Conservation (phyloP, 2,888 invertebrate species). For the Drosophila histrio region DNA sequence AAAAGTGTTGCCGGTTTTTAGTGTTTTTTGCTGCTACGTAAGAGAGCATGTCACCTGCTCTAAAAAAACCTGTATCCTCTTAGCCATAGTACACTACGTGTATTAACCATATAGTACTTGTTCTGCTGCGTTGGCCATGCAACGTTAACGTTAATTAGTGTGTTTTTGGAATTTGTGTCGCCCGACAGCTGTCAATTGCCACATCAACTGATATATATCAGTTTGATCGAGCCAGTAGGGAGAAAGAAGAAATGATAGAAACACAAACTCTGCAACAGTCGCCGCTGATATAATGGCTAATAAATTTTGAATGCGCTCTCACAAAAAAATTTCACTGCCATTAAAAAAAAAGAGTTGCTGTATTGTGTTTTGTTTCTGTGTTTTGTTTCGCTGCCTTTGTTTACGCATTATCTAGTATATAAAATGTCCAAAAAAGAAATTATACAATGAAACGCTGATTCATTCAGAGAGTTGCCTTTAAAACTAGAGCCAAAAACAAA, state of each 20-base stretch:
- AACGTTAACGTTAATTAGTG: slow-evolving; percentile 47
- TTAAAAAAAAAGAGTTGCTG: slow-evolving; percentile 64
- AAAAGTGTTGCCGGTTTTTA: slow-evolving; percentile 27
- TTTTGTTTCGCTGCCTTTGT: slow-evolving; percentile 26
- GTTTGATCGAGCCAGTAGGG: neutral
- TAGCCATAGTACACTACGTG: slow-evolving; percentile 8
- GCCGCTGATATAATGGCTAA: slow-evolving; percentile 48
- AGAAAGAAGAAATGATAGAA: neutral
- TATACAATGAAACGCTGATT: slow-evolving; percentile 27
- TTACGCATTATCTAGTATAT: slow-evolving; percentile 17
- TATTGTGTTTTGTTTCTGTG: slow-evolving; percentile 37
- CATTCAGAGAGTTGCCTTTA: slow-evolving; percentile 8
- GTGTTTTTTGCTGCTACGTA: neutral
- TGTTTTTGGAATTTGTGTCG: slow-evolving; percentile 28
- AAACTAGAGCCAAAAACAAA: no score
- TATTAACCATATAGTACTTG: slow-evolving; percentile 34
- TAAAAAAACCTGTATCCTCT: slow-evolving; percentile 31
- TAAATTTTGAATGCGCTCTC: slow-evolving; percentile 57
- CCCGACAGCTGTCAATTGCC: slow-evolving; percentile 31
- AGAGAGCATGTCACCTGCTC: slow-evolving; percentile 58
- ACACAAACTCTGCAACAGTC: neutral
- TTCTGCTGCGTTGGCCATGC: slow-evolving; percentile 70
- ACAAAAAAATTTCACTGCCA: slow-evolving; percentile 71
- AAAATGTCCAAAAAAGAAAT: slow-evolving; percentile 45
- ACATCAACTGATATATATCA: slow-evolving; percentile 11